phyloP scores from a whole-genome alignment of 1,140 invertebrate genomes.

The Zaprionus gabonicus region DNA sequence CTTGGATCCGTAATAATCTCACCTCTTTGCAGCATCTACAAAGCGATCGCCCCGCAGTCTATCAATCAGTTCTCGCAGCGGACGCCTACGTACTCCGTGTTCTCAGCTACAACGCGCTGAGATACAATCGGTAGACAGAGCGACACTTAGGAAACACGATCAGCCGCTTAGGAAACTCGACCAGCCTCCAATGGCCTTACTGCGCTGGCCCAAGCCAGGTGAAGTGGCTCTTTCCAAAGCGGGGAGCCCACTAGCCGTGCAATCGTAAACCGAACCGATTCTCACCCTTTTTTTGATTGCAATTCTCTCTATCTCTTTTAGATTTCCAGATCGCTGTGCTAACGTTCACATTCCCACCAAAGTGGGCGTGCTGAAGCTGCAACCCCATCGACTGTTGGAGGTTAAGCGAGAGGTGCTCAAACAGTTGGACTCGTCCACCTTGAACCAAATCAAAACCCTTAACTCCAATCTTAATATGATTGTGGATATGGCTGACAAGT shows the following conservation, averaged over 20 bases:
- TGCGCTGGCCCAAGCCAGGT: constrained; percentile 86
- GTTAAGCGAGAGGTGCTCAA: constrained; percentile 61
- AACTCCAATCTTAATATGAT: constrained; percentile 64
- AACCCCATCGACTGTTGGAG: constrained; percentile 50
- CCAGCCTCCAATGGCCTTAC: constrained; percentile 84
- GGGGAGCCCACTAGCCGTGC: constrained; percentile 87
- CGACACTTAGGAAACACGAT: constrained; percentile 18
- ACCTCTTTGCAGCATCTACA: constrained; percentile 1
- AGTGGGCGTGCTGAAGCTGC: constrained; percentile 83
- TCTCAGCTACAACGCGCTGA: neutral
- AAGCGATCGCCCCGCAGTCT: constrained; percentile 15
- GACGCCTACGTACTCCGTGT: constrained; percentile 27
- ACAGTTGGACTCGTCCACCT: constrained; percentile 53
- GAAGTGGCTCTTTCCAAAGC: constrained; percentile 87
- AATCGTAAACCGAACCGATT: constrained; percentile 32
- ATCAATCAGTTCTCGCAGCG: constrained; percentile 10
- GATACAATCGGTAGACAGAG: constrained; percentile 36
- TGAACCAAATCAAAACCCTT: constrained; percentile 67
- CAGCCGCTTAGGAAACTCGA: constrained; percentile 20
- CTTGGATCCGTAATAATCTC: neutral
- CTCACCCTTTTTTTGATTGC: neutral
- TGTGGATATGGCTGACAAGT: constrained; percentile 48
- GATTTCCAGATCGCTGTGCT: constrained; percentile 80
- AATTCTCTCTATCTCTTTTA: constrained; percentile 5
- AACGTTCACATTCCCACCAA: constrained; percentile 86